Base-by-base conservation (phyloP, 2,888 invertebrate species). In the Eupsilia transversa region DNA sequence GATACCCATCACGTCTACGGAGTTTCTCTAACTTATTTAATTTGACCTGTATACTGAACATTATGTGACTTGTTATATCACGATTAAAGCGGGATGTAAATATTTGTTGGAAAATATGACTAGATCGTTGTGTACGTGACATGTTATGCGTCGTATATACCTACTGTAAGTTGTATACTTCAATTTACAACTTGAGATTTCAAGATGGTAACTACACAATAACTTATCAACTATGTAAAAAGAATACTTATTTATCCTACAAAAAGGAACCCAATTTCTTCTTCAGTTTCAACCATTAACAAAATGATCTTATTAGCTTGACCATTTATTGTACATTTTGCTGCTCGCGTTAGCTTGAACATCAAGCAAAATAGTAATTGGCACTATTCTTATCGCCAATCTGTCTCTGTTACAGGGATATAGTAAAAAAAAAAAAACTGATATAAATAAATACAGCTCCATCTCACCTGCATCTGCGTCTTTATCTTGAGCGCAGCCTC, bases 401-500 rank as follows among this genome's bases (percentile, higher is more conserved):
- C 6, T 14, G 54, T 54, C 6, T 2, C 54, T 54, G 17, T 54
- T 7, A 54, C 54, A 27, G 17, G 27, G 17, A 1, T 17, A 6
- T 27, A 54, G 52, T 54, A 5, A 3, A 27, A 27, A 6, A 27
- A 6, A 54, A 14, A n/a, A n/a, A n/a, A n/a, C n/a, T n/a, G n/a
- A n/a, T n/a, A n/a, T n/a, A 27, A 27, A 54, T 14, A 56, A 56
- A 54, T 7, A 17, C 17, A 56, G 7, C 30, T 17, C 27, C 6
- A 30, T 56, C 56, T 56, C 33, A 98, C 98, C 95, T 99, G 98
- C 97, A 99, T 99, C 96, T 99, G 99, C 0, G 99, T 99, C 93
- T 99, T 98, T 91, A 99, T 99, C 95, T 99, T 99, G 66, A 99
- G 97, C 14, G 99, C 99, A 3, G 99, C 99, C 95, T 99, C 99